Evolutionary conservation across 2,888 invertebrate species (phyloP), one percentile per base, ranked within the genome.

Genomic region (Salpingus planirostris): DNA sequence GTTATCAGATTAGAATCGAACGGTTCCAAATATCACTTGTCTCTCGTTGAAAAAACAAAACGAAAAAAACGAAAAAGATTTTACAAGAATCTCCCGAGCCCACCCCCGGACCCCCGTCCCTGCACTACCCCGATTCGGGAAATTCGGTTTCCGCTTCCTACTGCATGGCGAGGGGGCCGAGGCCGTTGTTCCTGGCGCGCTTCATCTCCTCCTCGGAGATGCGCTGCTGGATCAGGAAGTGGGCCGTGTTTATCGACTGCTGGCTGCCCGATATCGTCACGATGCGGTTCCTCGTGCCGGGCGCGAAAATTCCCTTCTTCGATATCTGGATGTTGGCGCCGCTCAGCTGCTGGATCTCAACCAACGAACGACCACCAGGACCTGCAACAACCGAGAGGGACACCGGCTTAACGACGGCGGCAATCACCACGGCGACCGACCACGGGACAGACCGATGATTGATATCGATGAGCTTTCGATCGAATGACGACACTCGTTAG

Each of bases 241-340:
- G 87, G 66, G 95, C 95, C 67, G 83, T 85, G 66, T 76, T 76
- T 70, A 95, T 91, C 70, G 89, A 84, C 67, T 78, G 80, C 59
- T 81, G 78, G 59, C 80, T 78, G 68, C 95, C 95, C 59, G 86
- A 83, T 70, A 95, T 92, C 67, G 93, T 91, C 52, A 95, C 95
- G 69, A 93, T 89, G 63, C 95, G 85, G 75, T 95, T 93, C 67
- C 92, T 83, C 51, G 93, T 95, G 68, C 93, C 93, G 49, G 95
- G 93, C 59, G 91, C 89, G 74, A 90, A 95, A 61, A 88, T 89
- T 66, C 93, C 93, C 73, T 95, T 95, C 78, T 95, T 95, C 54
- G 92, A 92, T 71, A 96, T 95, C 74, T 95, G 93, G 69, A 96
- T 92, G 73, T 87, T 92, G 68, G 95, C 92, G 67, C 93, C 92